Conservation (phyloP, 2,888 invertebrate species). For the Neoaliturus tenellus region DNA sequence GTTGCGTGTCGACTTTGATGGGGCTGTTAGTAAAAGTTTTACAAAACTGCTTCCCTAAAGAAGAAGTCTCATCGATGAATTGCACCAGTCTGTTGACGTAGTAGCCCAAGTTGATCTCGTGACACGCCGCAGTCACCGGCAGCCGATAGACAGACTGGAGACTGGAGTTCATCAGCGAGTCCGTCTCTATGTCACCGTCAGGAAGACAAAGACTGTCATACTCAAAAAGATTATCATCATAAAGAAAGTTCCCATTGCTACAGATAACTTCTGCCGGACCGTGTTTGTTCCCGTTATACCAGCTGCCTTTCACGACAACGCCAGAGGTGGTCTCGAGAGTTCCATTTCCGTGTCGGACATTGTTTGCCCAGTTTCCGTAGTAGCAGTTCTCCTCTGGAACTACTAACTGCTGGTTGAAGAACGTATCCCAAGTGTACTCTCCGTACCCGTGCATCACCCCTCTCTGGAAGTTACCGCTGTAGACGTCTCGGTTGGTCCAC, state of each 20-base stretch:
- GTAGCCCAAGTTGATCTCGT: slow-evolving; percentile 26
- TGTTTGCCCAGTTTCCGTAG: slow-evolving; percentile 51
- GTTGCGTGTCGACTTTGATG: neutral
- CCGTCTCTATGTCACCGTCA: neutral
- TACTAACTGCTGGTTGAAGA: slow-evolving; percentile 14
- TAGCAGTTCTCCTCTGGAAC: slow-evolving; percentile 50
- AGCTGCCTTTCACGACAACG: slow-evolving; percentile 40
- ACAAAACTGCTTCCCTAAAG: neutral
- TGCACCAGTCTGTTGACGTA: slow-evolving; percentile 5
- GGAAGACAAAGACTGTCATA: slow-evolving; percentile 30
- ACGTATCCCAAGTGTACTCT: slow-evolving; percentile 52
- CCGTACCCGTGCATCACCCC: slow-evolving; percentile 49
- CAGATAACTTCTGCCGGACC: slow-evolving; percentile 56
- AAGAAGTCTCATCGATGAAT: slow-evolving; percentile 21
- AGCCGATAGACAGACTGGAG: neutral
- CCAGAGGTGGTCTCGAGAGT: slow-evolving; percentile 50
- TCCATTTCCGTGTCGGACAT: slow-evolving; percentile 48
- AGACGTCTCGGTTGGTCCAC: slow-evolving; percentile 57
- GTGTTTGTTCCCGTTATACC: slow-evolving; percentile 53
- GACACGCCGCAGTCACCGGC: slow-evolving; percentile 24
- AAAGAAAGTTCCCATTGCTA: slow-evolving; percentile 39
- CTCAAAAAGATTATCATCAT: slow-evolving; percentile 40
- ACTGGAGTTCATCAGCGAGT: neutral
- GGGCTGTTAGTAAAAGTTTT: too few relatives aligned
- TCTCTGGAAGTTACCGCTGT: slow-evolving; percentile 48